phyloP scores from a whole-genome alignment of 1,140 invertebrate species.

The Drosophila saltans region DNA sequence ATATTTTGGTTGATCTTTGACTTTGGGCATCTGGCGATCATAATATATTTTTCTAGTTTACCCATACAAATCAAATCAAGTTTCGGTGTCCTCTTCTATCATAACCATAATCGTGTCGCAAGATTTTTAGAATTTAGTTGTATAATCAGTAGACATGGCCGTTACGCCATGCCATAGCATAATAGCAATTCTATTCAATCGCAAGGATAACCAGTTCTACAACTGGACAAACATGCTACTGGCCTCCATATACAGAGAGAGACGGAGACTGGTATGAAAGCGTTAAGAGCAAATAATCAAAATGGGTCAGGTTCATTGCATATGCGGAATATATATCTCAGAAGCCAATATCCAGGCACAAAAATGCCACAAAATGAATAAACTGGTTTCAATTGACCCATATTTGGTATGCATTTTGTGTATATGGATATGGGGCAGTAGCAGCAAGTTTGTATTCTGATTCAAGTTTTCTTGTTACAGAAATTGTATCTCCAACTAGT shows the following conservation, averaged over 20 bases:
- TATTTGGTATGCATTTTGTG: neutral
- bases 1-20: neutral
- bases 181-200: slow-evolving; percentile 16
- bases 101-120: neutral
- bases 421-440: slow-evolving; percentile 4
- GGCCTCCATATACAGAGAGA: neutral
- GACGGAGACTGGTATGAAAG: slow-evolving; percentile 46
- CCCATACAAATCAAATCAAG: neutral
- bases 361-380: neutral
- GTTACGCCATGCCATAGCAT: slow-evolving; percentile 12
- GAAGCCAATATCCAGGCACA: neutral
- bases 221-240: slow-evolving; percentile 40
- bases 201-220: slow-evolving; percentile 54
- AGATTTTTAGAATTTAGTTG: slow-evolving; percentile 6
- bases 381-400: slow-evolving; percentile 23
- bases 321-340: neutral
- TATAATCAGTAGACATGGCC: slow-evolving; percentile 1
- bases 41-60: neutral
- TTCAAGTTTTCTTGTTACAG: neutral
- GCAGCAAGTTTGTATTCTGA: slow-evolving; percentile 3
- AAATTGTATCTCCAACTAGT: too few species aligned
- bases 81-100: neutral
- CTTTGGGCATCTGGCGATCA: too few species aligned
- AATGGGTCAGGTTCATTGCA: slow-evolving; percentile 52
- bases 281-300: slow-evolving; percentile 28